Evolutionary conservation across 2,113 vertebrate genomes (phyloP).

Genomic region (Apteryx owenii): DNA sequence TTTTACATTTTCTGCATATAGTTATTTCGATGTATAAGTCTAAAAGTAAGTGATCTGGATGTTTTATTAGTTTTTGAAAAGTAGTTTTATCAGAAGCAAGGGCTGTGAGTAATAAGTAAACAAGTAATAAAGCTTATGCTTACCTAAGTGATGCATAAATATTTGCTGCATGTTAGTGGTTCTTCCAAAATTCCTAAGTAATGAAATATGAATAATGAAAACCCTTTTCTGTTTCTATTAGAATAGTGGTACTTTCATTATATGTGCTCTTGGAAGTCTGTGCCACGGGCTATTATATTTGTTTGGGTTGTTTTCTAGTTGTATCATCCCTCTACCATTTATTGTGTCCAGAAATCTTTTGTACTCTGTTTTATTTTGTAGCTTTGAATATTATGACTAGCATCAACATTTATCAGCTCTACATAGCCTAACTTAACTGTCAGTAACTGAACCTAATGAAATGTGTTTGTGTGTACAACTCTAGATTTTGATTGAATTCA

Average conservation of each 20-base stretch:
- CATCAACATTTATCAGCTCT: neutral
- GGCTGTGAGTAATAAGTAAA: constrained; percentile 24
- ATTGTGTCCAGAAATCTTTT: neutral
- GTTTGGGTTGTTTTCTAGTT: neutral
- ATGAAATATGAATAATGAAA: constrained; percentile 22
- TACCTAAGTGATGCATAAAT: neutral
- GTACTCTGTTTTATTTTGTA: neutral
- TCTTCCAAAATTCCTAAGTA: neutral
- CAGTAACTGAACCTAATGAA: neutral
- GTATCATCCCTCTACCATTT: neutral
- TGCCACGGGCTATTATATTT: neutral
- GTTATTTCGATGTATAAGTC: neutral
- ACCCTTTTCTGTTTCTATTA: constrained; percentile 10
- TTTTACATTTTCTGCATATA: constrained; percentile 18
- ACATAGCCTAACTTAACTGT: neutral
- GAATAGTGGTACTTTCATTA: neutral
- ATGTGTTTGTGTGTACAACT: neutral
- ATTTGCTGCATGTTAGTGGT: neutral
- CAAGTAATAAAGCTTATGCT: neutral
- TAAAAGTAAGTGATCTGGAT: constrained; percentile 42
- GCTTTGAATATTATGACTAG: neutral
- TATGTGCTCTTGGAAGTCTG: neutral
- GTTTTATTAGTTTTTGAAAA: constrained; percentile 57
- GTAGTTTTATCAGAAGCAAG: constrained; percentile 44
- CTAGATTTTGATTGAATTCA: neutral